Evolutionary conservation across 2,888 invertebrate genomes (phyloP), one percentile per base, ranked within the genome.

Genomic region (Habrosyne pyritoides): DNA sequence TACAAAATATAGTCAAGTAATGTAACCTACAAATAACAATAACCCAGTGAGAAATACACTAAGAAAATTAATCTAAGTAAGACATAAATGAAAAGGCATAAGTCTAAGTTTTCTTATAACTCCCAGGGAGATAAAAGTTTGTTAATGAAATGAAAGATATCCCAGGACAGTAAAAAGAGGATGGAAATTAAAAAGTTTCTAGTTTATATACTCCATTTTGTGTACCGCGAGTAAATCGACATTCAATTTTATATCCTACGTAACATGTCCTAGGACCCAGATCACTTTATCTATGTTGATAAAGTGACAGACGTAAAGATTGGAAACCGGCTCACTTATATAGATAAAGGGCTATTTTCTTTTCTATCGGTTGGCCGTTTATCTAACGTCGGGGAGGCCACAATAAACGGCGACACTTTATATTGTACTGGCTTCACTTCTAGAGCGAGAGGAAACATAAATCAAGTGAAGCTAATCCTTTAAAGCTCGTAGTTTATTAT

Each of bases 291-390:
- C 49, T 10, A 26, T 18, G 49, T 49, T 49, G 28, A 49, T 49
- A 49, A 49, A 49, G 49, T 49, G 28, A 50, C 50, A 30, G 30
- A 18, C 28, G 26, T 50, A 50, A 18, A 28, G 50, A 18, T 18
- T 18, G 28, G 50, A 50, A 28, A 49, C 26, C 48, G 10, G 21
- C 18, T 28, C 28, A 30, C 50, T 50, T 50, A 50, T 28, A 50
- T 0, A 50, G 50, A 50, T 50, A 50, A 50, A 50, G 21, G n/a
- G 50, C 50, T 50, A 50, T 50, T 50, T 50, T 50, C 28, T 50
- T 50, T 50, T 50, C 50, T 21, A 50, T 50, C 28, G 28, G 28
- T 18, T 12, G 28, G 28, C 5, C 18, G 50, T 50, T 18, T 28
- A 30, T 50, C 30, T 30, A 28, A 10, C 50, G 50, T 12, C 10